Percentiles rank a stretch among this genome's conserved stretches.
phyloP scores from a whole-genome alignment of 2,113 vertebrate species.

The Penelope pileata region DNA sequence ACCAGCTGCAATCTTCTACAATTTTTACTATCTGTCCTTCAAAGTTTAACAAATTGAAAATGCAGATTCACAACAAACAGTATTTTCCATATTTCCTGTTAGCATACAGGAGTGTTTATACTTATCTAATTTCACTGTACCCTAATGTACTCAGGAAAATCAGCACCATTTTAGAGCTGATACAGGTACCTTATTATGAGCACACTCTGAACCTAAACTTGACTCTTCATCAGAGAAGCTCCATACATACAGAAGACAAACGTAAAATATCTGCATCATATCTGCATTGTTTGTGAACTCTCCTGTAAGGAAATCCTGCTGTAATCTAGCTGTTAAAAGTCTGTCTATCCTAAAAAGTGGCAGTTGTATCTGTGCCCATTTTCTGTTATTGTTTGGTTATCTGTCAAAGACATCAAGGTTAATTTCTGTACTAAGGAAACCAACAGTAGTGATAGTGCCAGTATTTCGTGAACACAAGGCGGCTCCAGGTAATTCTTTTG shows the following conservation, averaged over 20 bases:
- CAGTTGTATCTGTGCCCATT: conserved; percentile 57
- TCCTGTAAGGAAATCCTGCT: conserved; percentile 23
- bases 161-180: not conserved
- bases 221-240: not conserved
- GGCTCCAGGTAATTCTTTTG: not conserved
- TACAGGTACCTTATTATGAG: not conserved
- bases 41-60: not conserved
- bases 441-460: conserved; percentile 18
- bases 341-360: conserved; percentile 8
- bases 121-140: not conserved
- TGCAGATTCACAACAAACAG: not conserved
- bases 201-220: not conserved
- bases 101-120: not conserved
- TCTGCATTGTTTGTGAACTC: not conserved
- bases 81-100: not conserved
- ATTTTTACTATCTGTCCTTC: not conserved
- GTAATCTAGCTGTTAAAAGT: conserved; percentile 28
- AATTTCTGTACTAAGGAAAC: conserved; percentile 62
- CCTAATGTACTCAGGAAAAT: not conserved
- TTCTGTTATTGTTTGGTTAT: conserved; percentile 69
- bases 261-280: not conserved
- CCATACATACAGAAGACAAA: not conserved
- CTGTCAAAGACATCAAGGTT: conserved; percentile 45
- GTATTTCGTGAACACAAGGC: conserved; percentile 1
- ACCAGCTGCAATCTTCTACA: not conserved